These are phyloP conservation scores for Oppia nitens DNA, from an alignment of 1,140 invertebrate species.

Conservation along the genomic window DNA sequence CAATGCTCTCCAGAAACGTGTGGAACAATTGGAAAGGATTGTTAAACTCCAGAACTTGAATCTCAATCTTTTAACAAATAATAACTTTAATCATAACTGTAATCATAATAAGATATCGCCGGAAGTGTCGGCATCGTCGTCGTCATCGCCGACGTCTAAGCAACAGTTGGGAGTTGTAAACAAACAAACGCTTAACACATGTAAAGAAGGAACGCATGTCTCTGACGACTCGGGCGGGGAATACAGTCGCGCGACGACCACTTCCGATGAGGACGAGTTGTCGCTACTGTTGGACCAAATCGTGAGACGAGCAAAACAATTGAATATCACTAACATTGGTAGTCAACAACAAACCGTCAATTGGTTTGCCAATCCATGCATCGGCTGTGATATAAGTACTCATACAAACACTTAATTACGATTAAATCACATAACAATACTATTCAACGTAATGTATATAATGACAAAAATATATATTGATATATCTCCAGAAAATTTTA, in stretches of 20 bases:
- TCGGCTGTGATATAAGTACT: no score
- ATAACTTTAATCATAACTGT: not conserved
- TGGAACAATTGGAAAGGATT: constrained; percentile 7
- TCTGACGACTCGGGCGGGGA: constrained; percentile 15
- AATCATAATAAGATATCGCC: not conserved
- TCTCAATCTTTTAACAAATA: not conserved
- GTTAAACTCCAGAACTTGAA: not conserved
- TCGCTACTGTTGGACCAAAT: constrained; percentile 12
- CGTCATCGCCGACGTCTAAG: not conserved
- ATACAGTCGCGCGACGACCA: constrained; percentile 11
- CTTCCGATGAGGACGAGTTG: constrained; percentile 8
- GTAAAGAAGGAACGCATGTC: not conserved
- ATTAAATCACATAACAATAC: no score
- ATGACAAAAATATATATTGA: no score
- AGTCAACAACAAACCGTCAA: constrained; percentile 1
- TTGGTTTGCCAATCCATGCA: no score
- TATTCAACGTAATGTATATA: no score
- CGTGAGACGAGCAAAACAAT: constrained; percentile 4
- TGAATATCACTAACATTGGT: no score
- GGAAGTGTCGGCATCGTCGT: not conserved
- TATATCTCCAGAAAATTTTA: no score
- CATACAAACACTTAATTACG: no score
- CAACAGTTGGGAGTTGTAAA: no score
- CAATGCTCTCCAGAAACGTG: not conserved
- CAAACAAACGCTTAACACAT: no score